These are phyloP conservation scores for Takifugu bimaculatus DNA, from an alignment of 2,113 vertebrate species.

Conservation along the genomic window DNA sequence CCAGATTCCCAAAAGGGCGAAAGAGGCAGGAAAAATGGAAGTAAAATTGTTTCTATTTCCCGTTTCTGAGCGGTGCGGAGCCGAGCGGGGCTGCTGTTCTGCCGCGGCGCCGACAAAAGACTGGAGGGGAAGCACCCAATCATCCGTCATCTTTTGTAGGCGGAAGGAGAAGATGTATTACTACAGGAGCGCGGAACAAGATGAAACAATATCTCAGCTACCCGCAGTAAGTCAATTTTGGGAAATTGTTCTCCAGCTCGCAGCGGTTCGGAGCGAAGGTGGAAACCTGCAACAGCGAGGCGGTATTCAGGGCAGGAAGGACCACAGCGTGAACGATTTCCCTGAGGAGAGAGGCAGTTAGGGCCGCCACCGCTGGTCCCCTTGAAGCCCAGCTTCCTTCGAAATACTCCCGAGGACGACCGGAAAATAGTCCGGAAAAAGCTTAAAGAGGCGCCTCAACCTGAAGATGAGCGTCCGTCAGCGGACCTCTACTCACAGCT, in stretches of 20 bases:
- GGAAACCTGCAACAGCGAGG: constrained; percentile 8
- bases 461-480: too few species aligned
- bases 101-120: constrained; percentile 25
- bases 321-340: constrained; percentile 42
- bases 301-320: constrained; percentile 34
- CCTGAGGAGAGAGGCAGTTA: constrained; percentile 25
- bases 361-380: constrained; percentile 10
- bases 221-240: constrained; percentile 29
- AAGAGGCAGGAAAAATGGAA: too few species aligned
- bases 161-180: constrained; percentile 21
- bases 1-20: too few species aligned
- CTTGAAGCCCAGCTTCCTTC: constrained; percentile 9
- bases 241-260: constrained; percentile 13
- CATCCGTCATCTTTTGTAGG: constrained; percentile 18
- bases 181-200: constrained; percentile 13
- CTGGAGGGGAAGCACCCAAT: constrained; percentile 6
- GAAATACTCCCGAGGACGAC: background rate
- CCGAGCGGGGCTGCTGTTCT: background rate
- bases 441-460: background rate
- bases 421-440: constrained; percentile 1
- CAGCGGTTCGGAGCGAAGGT: constrained; percentile 5
- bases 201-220: constrained; percentile 35
- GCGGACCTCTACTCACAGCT: constrained; percentile 63
- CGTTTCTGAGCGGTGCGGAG: background rate
- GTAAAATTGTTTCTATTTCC: too few species aligned